Base-by-base conservation (phyloP, 2,888 invertebrate genomes). In the Sinhomidia bicolor region DNA sequence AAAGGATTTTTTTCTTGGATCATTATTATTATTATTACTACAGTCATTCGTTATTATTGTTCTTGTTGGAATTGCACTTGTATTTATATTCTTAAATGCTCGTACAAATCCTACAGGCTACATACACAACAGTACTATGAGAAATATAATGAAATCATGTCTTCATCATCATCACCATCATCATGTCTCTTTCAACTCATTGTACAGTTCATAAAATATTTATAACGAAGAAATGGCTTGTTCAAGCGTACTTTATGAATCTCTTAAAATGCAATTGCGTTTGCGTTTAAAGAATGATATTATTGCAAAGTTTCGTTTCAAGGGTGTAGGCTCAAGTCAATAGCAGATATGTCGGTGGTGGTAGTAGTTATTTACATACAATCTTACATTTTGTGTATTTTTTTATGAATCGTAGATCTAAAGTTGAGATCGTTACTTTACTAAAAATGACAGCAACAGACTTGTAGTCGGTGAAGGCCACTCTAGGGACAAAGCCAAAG, bases 401-500 rank as follows among this genome's bases (percentile, higher is more conserved):
- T 83, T 84, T 78, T 76, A 85, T 51, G 68, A 85, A 44, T 17
- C 65, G 54, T 29, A 79, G 85, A 85, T 85, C 78, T 85, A 62
- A 65, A 23, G 65, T 79, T 78, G 65, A 78, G 85, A 85, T 85
- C 79, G 47, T 85, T 79, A 79, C n/a, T 78, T 85, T 81, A 44
- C 62, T 87, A 81, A 86, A 81, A n/a, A n/a, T 87, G 87, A 87
- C 87, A 86, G 85, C 57, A 80, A n/a, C n/a, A n/a, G 57, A 54
- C 65, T 78, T 62, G 85, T 80, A 65, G 71, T 68, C 71, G 79
- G 88, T 84, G 84, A 88, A 88, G 88, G 88, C 71, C 88, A 88
- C 60, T 51, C 17, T 29, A 87, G 62, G 85, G 62, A 85, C 78
- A 85, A 85, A 85, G 76, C 71, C 62, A 85, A 78, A 84, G 17